These are phyloP conservation scores for Drusus annulatus DNA, from an alignment of 1,140 invertebrate genomes.

Conservation along the genomic window DNA sequence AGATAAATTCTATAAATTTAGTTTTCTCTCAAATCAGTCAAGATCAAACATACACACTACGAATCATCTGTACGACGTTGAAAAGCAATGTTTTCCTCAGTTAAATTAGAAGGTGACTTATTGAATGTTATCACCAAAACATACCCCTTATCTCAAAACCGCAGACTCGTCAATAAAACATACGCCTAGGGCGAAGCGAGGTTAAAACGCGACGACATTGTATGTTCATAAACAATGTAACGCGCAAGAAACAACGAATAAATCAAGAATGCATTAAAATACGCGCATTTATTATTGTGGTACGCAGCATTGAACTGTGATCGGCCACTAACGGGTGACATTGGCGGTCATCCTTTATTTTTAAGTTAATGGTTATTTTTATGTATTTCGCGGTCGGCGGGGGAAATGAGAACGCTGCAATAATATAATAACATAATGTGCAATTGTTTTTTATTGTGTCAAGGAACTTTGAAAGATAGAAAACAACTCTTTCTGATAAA, in stretches of 20 bases:
- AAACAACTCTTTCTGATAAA: constrained; percentile 3
- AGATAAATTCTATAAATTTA: too few relatives aligned
- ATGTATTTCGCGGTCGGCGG: not conserved
- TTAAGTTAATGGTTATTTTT: too few relatives aligned
- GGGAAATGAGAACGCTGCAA: constrained; percentile 34
- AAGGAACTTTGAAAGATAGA: constrained; percentile 14
- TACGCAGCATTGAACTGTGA: constrained; percentile 33
- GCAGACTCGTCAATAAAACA: not conserved
- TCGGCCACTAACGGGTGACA: constrained; percentile 29
- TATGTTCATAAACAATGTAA: not conserved
- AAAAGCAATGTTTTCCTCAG: too few relatives aligned
- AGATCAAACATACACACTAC: too few relatives aligned
- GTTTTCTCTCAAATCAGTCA: too few relatives aligned
- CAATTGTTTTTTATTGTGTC: constrained; percentile 42
- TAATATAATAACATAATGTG: not conserved
- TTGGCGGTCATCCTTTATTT: constrained; percentile 28
- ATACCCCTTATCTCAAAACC: not conserved
- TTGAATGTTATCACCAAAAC: too few relatives aligned
- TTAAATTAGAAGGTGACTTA: too few relatives aligned
- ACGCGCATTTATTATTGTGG: constrained; percentile 3
- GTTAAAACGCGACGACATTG: not conserved
- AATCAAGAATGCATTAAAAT: constrained; percentile 21
- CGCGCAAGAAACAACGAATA: not conserved
- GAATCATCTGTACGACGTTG: too few relatives aligned
- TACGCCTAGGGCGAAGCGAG: constrained; percentile 4